Percentiles rank a stretch among this genome's conserved stretches.
Conservation (phyloP, 2,113 vertebrate genomes). For the Oncorhynchus nerka region DNA sequence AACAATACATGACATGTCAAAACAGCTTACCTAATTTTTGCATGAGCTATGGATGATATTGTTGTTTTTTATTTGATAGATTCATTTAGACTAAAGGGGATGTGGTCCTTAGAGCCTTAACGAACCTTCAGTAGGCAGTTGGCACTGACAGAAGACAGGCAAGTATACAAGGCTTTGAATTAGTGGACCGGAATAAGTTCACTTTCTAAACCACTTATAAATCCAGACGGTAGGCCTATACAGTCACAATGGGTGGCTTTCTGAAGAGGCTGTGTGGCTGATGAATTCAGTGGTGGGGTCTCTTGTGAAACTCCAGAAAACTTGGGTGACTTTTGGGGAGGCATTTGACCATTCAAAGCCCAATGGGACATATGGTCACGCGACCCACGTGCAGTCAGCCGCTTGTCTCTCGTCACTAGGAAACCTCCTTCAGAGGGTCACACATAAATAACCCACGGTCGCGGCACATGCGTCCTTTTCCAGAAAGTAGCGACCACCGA, state of each 20-base stretch:
- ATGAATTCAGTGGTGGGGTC: conserved; percentile 6
- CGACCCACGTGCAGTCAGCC: conserved; percentile 23
- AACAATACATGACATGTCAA: too few relatives aligned
- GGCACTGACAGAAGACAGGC: too few relatives aligned
- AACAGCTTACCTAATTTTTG: too few relatives aligned
- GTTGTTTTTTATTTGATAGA: too few relatives aligned
- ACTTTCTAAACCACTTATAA: background rate
- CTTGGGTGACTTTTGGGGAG: conserved; percentile 3
- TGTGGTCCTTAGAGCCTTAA: too few relatives aligned
- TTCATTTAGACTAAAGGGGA: too few relatives aligned
- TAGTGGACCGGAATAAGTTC: too few relatives aligned
- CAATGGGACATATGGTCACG: conserved; percentile 37
- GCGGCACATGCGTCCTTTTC: background rate
- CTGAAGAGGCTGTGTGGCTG: conserved; percentile 2
- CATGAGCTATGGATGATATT: too few relatives aligned
- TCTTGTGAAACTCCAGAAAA: conserved; percentile 20
- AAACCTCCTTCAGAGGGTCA: conserved; percentile 1
- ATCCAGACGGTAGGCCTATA: background rate
- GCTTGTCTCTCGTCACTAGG: background rate
- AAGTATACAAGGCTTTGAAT: too few relatives aligned
- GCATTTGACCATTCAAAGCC: background rate
- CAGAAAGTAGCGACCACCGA: background rate
- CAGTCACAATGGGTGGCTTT: background rate
- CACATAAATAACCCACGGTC: background rate
- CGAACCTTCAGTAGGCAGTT: too few relatives aligned